These are phyloP conservation scores for Pseudochaenichthys georgianus DNA, from an alignment of 2,797 vertebrate species.

Conservation along the genomic window DNA sequence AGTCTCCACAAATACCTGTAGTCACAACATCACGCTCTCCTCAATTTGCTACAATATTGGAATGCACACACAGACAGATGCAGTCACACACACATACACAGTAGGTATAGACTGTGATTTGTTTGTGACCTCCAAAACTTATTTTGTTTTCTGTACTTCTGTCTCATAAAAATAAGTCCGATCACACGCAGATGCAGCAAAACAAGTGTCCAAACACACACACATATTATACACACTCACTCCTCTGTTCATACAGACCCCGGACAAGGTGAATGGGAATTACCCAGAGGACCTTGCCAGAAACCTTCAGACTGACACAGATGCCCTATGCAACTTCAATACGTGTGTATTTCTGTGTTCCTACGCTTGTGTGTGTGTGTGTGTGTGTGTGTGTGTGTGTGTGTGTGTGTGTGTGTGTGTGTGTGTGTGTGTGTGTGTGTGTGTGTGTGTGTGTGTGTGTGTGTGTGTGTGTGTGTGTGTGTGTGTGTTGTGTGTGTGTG, in stretches of 20 bases:
- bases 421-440: constrained; percentile 9
- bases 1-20: constrained; percentile 76
- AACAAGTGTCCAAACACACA: constrained; percentile 51
- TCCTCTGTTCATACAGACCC: constrained; percentile 48
- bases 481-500: too few relatives aligned
- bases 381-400: background rate
- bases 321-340: constrained; percentile 73
- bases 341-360: constrained; percentile 38
- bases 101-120: constrained; percentile 56
- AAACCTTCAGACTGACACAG: constrained; percentile 83
- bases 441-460: too few relatives aligned
- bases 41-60: constrained; percentile 72
- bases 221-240: constrained; percentile 31
- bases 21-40: constrained; percentile 60
- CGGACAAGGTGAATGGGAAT: constrained; percentile 85
- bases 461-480: too few relatives aligned
- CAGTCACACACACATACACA: constrained; percentile 19
- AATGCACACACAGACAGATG: constrained; percentile 33
- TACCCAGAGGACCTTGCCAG: constrained; percentile 82
- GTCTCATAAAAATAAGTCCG: constrained; percentile 64
- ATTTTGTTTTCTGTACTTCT: constrained; percentile 63
- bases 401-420: constrained; percentile 2
- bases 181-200: constrained; percentile 55
- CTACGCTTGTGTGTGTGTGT: constrained; percentile 2
- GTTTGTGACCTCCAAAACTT: constrained; percentile 85